These are phyloP conservation scores for Callionymus lyra DNA, from an alignment of 2,113 vertebrate genomes.

Conservation along the genomic window DNA sequence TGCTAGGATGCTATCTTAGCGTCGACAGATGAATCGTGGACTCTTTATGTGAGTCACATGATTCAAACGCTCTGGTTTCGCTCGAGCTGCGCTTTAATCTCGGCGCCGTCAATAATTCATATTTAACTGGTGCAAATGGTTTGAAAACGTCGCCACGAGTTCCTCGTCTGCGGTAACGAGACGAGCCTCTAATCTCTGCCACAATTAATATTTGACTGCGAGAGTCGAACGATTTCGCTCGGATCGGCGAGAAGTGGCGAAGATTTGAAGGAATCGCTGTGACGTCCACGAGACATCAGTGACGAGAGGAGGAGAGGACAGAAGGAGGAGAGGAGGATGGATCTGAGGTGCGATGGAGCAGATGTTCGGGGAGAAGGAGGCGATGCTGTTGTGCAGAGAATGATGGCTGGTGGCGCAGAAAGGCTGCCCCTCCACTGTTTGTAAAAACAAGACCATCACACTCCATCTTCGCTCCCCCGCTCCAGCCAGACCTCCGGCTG, in stretches of 20 bases:
- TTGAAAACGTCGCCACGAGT: no score
- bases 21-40: no score
- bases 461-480: conserved; percentile 71
- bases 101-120: no score
- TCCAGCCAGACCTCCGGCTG: conserved; percentile 66
- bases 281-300: conserved; percentile 30
- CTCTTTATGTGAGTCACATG: no score
- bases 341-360: conserved; percentile 51
- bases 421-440: conserved; percentile 71
- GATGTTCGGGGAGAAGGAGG: conserved; percentile 56
- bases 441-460: conserved; percentile 76
- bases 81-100: no score
- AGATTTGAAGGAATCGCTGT: conserved; percentile 39
- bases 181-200: conserved; percentile 41
- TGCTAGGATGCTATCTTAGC: no score
- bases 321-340: conserved; percentile 41
- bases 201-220: conserved; percentile 56
- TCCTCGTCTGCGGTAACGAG: conserved; percentile 36
- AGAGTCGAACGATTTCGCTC: conserved; percentile 24
- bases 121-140: conserved; percentile 48
- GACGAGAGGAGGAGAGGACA: conserved; percentile 38
- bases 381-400: conserved; percentile 48
- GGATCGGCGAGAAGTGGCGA: conserved; percentile 28
- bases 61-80: no score
- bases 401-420: conserved; percentile 56